Percentiles rank a stretch among this genome's conserved stretches.
Evolutionary conservation across 64 coral and sea anemone genomes (phyloP).

Genomic region (Exaiptasia diaphana): DNA sequence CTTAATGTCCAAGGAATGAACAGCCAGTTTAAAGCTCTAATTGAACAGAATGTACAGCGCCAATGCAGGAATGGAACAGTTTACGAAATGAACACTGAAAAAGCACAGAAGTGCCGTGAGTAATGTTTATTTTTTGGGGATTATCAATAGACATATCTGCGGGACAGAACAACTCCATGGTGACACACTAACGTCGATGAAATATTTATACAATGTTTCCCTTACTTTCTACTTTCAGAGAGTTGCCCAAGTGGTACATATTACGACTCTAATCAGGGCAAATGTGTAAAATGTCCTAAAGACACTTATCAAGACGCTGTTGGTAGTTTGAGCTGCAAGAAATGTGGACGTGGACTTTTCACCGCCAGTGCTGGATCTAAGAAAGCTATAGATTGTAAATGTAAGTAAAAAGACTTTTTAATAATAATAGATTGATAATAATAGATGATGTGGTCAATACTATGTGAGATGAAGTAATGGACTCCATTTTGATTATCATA

Average conservation of each 20-base stretch:
- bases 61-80: constrained; percentile 67
- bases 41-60: not conserved
- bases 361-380: constrained; percentile 27
- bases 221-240: constrained; percentile 30
- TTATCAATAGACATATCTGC: not conserved
- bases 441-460: too few species aligned
- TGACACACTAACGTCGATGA: too few species aligned
- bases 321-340: constrained; percentile 61
- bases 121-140: not conserved
- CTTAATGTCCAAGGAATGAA: not conserved
- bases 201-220: not conserved
- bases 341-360: constrained; percentile 45
- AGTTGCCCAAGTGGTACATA: constrained; percentile 77
- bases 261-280: constrained; percentile 28
- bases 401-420: constrained; percentile 45
- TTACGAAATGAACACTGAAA: constrained; percentile 51
- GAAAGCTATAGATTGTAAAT: constrained; percentile 34
- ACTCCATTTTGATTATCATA: not conserved
- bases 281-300: constrained; percentile 46
- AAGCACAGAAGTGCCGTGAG: constrained; percentile 77
- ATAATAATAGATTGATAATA: too few species aligned
- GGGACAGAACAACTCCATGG: too few species aligned
- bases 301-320: constrained; percentile 57
- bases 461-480: not conserved
- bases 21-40: constrained; percentile 18